These are phyloP conservation scores for Drosophila varians DNA, from an alignment of 1,140 invertebrate species.

Conservation along the genomic window DNA sequence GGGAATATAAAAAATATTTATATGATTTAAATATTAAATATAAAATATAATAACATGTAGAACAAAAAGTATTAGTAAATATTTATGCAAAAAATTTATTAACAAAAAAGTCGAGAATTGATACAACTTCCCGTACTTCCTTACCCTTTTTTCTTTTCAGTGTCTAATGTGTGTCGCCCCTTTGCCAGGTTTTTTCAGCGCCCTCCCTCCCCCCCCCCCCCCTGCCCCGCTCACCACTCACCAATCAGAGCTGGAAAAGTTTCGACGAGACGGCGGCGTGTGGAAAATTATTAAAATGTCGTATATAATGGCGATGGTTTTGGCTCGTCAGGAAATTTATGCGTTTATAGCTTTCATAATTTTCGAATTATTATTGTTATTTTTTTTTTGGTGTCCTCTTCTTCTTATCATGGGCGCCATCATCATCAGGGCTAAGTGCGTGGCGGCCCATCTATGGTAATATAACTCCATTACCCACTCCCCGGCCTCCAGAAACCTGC, in stretches of 20 bases:
- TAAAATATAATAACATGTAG: too few species aligned
- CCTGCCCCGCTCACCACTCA: neutral
- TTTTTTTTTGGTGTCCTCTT: constrained; percentile 47
- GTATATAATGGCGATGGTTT: constrained; percentile 74
- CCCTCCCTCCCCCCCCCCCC: constrained; percentile 5
- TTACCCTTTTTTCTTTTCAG: constrained; percentile 1
- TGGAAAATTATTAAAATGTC: constrained; percentile 82
- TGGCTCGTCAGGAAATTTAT: constrained; percentile 67
- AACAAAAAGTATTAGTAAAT: too few species aligned
- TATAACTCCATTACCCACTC: constrained; percentile 34
- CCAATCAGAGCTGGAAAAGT: constrained; percentile 20
- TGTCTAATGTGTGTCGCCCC: constrained; percentile 24
- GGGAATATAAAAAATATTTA: too few species aligned
- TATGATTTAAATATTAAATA: too few species aligned
- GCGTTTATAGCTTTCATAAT: constrained; percentile 81
- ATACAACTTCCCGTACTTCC: neutral
- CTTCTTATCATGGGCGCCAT: too few species aligned
- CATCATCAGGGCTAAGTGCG: constrained; percentile 69
- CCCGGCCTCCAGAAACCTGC: neutral
- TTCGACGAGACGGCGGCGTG: constrained; percentile 60
- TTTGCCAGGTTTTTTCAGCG: neutral
- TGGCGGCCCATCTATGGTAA: constrained; percentile 15
- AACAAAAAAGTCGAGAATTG: too few species aligned
- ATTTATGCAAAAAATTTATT: too few species aligned
- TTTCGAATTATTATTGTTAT: constrained; percentile 79